phyloP scores from a whole-genome alignment of 2,888 invertebrate species.

The Protonemura montana region DNA sequence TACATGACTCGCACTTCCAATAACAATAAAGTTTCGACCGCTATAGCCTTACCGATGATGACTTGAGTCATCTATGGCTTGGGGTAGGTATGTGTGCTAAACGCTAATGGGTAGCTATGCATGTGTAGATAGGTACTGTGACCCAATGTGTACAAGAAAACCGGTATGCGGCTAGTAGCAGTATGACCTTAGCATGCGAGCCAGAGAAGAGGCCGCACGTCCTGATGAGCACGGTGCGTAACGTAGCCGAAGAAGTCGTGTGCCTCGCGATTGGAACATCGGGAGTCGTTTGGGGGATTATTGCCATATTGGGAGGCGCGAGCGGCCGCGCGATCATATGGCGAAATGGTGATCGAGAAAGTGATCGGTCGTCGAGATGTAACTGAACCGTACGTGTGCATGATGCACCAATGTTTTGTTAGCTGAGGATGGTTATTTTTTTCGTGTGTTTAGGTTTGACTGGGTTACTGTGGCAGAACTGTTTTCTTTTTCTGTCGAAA shows the following conservation, averaged over 20 bases:
- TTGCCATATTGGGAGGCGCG: not conserved
- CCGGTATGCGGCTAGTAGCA: not conserved
- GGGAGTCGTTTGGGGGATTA: not conserved
- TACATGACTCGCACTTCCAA: conserved; percentile 7
- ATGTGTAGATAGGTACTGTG: not conserved
- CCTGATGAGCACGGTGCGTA: not conserved
- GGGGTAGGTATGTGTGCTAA: not conserved
- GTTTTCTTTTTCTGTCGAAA: not conserved
- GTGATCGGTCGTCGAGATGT: not conserved
- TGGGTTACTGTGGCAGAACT: not conserved
- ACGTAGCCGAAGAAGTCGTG: not conserved
- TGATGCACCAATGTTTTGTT: too few relatives aligned
- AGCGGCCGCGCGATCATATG: not conserved
- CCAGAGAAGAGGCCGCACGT: not conserved
- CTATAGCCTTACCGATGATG: not conserved
- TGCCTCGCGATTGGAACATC: not conserved
- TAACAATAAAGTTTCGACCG: conserved; percentile 19
- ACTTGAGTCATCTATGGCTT: not conserved
- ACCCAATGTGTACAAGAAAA: not conserved
- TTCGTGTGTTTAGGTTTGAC: not conserved
- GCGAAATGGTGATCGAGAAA: not conserved
- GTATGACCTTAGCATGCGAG: not conserved
- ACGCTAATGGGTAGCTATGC: not conserved
- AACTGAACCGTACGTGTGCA: not conserved
- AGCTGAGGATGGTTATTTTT: not conserved